Evolutionary conservation across 2,113 vertebrate genomes (phyloP), one percentile per base, ranked within the genome.

Genomic region (Canis aureus): DNA sequence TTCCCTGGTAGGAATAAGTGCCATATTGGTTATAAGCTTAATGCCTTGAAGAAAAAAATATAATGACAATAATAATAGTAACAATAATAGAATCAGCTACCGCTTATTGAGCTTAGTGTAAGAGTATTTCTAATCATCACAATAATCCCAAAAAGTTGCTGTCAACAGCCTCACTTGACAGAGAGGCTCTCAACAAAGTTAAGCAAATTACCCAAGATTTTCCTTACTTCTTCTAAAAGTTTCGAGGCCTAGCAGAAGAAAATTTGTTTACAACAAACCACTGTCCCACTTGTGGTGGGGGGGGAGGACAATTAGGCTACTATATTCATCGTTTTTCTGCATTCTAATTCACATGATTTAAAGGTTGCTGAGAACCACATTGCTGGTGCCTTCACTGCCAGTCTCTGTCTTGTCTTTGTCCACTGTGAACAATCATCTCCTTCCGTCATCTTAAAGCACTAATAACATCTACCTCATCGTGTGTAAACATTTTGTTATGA

Each of bases 181-280:
- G 32, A 83, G 79, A 74, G 51, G 22, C 25, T 82, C 62, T 94
- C 17, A 55, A 16, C 8, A 8, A 84, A 51, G 35, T 38, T 59
- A 91, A 90, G 5, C 19, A 86, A 64, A 27, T 67, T 87, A 59
- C 27, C 29, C 22, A 25, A 59, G 29, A 80, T 23, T 74, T 93
- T 96, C 69, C 76, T 15, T 62, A 53, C 59, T 92, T 95, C 83
- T 88, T 66, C 43, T 76, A 74, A 84, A 89, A 74, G 12, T 27
- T 71, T 35, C 32, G 35, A 85, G 20, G 35, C 19, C 29, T 66
- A 53, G 76, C 59, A 94, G 76, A 93, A 95, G 51, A 69, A 88
- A 55, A 23, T 51, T 90, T 85, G 62, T 59, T 83, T 69, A 71
- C 13, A 78, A 59, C 32, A 95, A 71, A 11, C 23, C 74, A 20